Evolutionary conservation across 2,888 invertebrate species (phyloP).

Genomic region (Morpho deidamia): DNA sequence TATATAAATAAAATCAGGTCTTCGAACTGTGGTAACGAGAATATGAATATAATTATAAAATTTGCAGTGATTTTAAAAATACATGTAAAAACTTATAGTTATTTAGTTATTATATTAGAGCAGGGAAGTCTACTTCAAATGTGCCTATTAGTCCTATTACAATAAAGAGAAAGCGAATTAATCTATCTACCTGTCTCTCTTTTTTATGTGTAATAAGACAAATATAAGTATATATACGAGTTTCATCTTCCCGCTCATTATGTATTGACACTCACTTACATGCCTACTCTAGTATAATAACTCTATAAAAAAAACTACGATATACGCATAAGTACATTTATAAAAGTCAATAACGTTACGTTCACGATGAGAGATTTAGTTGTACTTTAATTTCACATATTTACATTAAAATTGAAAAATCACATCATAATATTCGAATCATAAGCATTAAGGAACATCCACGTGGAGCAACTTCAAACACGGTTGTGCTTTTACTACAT

Average conservation of each 20-base stretch:
- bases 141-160: too few species aligned
- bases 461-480: conserved; percentile 3
- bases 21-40: too few species aligned
- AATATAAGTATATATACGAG: too few species aligned
- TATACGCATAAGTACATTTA: conserved; percentile 19
- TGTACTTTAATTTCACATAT: conserved; percentile 23
- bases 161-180: too few species aligned
- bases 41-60: too few species aligned
- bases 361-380: conserved; percentile 18
- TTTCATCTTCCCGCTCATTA: too few species aligned
- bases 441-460: conserved; percentile 25
- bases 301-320: conserved; percentile 7
- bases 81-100: background rate
- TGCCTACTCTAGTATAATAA: too few species aligned
- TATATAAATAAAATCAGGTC: background rate
- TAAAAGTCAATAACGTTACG: conserved; percentile 15
- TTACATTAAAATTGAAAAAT: conserved; percentile 20
- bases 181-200: too few species aligned
- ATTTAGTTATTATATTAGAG: too few species aligned
- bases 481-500: background rate
- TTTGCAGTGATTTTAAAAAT: conserved; percentile 9
- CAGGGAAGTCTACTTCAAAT: too few species aligned
- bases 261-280: too few species aligned
- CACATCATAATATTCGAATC: conserved; percentile 23
- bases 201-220: too few species aligned